A percentile compares a stretch with the other conserved stretches of the same genome.
Evolutionary conservation across 2,797 vertebrate genomes (phyloP).

Genomic region (Hippoglossus hippoglossus): DNA sequence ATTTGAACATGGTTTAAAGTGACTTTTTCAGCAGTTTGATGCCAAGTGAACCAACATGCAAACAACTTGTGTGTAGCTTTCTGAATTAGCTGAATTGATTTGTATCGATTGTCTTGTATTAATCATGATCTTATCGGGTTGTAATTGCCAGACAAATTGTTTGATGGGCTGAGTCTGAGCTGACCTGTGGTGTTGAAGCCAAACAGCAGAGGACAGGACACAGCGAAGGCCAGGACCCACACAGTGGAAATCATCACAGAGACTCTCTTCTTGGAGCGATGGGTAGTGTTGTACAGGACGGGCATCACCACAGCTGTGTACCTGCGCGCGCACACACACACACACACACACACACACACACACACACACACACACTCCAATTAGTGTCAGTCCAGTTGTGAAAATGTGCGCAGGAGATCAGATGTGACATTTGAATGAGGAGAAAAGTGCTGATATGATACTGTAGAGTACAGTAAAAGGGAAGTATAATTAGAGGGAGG

Average conservation of each 20-base stretch:
- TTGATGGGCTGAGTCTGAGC: slow-evolving; percentile 1
- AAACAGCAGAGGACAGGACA: slow-evolving; percentile 94
- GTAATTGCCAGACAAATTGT: neutral
- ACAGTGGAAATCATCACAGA: slow-evolving; percentile 91
- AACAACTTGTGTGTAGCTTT: neutral
- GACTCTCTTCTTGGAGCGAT: slow-evolving; percentile 91
- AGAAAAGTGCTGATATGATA: slow-evolving; percentile 38
- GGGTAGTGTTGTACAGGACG: slow-evolving; percentile 91
- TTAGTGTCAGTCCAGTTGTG: slow-evolving; percentile 3
- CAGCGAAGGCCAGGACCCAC: slow-evolving; percentile 92
- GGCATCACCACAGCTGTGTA: slow-evolving; percentile 97
- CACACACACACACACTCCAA: slow-evolving; percentile 30
- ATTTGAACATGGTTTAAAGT: neutral
- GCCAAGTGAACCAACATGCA: neutral
- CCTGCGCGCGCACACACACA: slow-evolving; percentile 71
- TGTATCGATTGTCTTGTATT: neutral
- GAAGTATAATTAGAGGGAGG: slow-evolving; percentile 33
- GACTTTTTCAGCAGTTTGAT: neutral
- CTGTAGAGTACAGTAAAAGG: slow-evolving; percentile 11
- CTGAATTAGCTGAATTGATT: neutral
- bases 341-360: slow-evolving; percentile 28
- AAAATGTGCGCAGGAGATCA: neutral
- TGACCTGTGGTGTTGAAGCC: slow-evolving; percentile 98
- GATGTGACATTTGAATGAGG: slow-evolving; percentile 38
- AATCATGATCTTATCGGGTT: neutral